phyloP scores from a whole-genome alignment of 1,140 invertebrate genomes.

The Archivesica marissinica region DNA sequence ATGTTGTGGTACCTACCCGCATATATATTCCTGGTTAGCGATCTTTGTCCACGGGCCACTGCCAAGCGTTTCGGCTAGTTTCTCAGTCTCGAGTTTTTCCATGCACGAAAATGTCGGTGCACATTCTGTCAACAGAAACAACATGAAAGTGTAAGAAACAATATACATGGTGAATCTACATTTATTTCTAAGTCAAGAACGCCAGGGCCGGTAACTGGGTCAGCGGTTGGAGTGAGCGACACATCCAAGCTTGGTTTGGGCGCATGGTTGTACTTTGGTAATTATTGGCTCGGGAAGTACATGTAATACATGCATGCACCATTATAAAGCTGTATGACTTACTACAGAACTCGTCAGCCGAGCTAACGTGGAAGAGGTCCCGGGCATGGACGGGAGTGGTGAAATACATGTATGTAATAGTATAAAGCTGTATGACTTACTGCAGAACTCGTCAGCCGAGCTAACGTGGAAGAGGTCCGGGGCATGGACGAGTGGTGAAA shows the following conservation, averaged over 20 bases:
- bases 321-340: constrained; percentile 1
- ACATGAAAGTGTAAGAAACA: not conserved
- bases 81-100: not conserved
- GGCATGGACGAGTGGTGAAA: no score
- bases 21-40: constrained; percentile 47
- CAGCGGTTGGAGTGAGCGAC: no score
- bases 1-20: constrained; percentile 43
- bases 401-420: no score
- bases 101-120: not conserved
- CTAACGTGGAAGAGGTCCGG: constrained; percentile 34
- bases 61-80: not conserved
- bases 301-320: no score
- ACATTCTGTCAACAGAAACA: constrained; percentile 19
- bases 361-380: constrained; percentile 36
- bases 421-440: constrained; percentile 15
- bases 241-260: no score
- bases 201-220: no score
- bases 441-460: constrained; percentile 37
- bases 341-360: constrained; percentile 45
- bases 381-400: no score
- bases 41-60: constrained; percentile 14
- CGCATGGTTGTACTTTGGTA: no score
- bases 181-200: no score
- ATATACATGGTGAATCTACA: no score
- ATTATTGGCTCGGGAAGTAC: no score